Evolutionary conservation across 2,113 vertebrate genomes (phyloP), one percentile per base, ranked within the genome.

Genomic region (Heptranchias perlo): DNA sequence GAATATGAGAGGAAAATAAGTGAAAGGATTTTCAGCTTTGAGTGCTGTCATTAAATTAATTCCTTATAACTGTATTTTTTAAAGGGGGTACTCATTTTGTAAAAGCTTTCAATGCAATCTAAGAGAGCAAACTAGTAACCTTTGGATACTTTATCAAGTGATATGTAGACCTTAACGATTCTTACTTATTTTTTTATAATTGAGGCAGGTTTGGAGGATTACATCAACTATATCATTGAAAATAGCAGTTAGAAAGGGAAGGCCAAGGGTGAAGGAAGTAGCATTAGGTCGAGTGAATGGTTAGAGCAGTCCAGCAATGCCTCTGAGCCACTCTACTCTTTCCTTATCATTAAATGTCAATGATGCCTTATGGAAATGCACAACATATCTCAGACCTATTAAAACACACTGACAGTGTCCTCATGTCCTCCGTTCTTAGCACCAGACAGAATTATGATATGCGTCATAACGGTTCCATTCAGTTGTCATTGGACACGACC

Each of bases 301-400:
- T n/a, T n/a, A n/a, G n/a, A n/a, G n/a, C n/a, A n/a, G n/a, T 93
- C 35, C 8, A 0, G 21, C 86, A 35, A 31, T 28, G 16, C 16
- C 89, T 62, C 16, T 21, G 14, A 62, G 58, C 89, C 54, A 64
- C n/a, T 39, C 35, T 39, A 28, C 25, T 14, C 89, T 93, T 39
- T 62, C 8, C 89, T 93, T 62, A 35, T 64, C 58, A 93, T 35
- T 39, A 62, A 93, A 92, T 92, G 35, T 93, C 89, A 93, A 64
- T 93, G 58, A 25, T 3, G 2, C 18, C 58, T 39, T 21, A 54
- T 52, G 52, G 52, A 93, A 93, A 62, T 39, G 54, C 89, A 23
- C 2, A 35, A n/a, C 35, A 93, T 93, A 39, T 39, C 58, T 8
- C 14, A 62, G 89, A 39, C 58, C 58, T 11, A 39, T 93, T 62